These are phyloP conservation scores for Anthopleura xanthogrammica DNA, from an alignment of 92 coral and sea anemone genomes.

Conservation along the genomic window DNA sequence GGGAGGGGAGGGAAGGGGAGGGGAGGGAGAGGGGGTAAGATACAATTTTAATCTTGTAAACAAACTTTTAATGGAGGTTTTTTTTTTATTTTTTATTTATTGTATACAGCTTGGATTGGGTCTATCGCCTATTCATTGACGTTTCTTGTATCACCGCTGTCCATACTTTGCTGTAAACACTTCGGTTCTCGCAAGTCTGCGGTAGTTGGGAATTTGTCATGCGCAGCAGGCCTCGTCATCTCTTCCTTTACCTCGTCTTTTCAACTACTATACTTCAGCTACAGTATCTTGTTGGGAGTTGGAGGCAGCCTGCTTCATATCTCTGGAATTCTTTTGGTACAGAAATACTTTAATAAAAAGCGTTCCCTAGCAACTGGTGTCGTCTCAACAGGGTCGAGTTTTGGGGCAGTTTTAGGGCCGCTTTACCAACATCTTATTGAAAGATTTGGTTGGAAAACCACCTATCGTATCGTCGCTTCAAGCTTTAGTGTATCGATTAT, in stretches of 20 bases:
- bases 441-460: constrained; percentile 51
- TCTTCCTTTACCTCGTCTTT: constrained; percentile 47
- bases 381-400: constrained; percentile 55
- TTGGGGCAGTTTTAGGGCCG: constrained; percentile 56
- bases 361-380: constrained; percentile 67
- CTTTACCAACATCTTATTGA: constrained; percentile 48
- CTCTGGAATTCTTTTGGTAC: constrained; percentile 36
- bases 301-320: constrained; percentile 51
- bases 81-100: not conserved
- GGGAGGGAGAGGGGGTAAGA: no score
- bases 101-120: constrained; percentile 57
- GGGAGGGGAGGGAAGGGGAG: no score
- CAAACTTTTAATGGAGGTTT: no score
- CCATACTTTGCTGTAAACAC: constrained; percentile 36
- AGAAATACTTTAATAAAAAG: constrained; percentile 55
- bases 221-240: constrained; percentile 36
- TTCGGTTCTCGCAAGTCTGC: constrained; percentile 52
- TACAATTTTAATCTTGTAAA: no score
- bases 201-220: constrained; percentile 32
- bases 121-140: constrained; percentile 44
- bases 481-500: constrained; percentile 26
- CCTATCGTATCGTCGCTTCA: constrained; percentile 56
- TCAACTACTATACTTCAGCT: constrained; percentile 39
- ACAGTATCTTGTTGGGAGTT: constrained; percentile 54
- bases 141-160: constrained; percentile 41